Conservation (phyloP, 2,797 vertebrate species). For the Coregonus suidteri region DNA sequence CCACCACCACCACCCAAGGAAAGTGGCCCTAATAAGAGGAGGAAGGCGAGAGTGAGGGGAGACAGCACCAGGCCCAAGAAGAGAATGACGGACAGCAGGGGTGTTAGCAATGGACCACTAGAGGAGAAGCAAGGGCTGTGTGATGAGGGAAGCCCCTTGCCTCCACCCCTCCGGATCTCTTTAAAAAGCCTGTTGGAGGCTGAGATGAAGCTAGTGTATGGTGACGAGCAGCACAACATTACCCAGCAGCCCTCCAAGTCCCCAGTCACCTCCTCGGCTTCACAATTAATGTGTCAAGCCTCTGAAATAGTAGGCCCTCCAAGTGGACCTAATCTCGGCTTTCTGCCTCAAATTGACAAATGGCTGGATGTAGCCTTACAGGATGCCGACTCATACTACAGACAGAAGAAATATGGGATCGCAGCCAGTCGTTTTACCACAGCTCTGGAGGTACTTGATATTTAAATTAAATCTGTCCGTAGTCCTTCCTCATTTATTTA, state of each 20-base stretch:
- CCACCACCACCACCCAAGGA: background rate
- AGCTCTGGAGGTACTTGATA: slow-evolving; percentile 71
- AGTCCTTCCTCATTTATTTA: slow-evolving; percentile 5
- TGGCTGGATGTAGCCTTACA: slow-evolving; percentile 67
- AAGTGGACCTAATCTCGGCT: slow-evolving; percentile 45
- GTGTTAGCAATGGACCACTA: background rate
- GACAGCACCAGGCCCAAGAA: background rate
- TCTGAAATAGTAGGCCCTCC: slow-evolving; percentile 47
- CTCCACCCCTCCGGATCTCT: slow-evolving; percentile 39
- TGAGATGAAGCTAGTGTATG: slow-evolving; percentile 71
- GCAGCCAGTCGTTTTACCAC: slow-evolving; percentile 65
- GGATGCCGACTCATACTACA: slow-evolving; percentile 71
- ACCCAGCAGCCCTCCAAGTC: slow-evolving; percentile 18
- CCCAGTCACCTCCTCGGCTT: slow-evolving; percentile 49
- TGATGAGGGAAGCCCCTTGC: background rate
- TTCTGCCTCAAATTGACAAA: slow-evolving; percentile 67
- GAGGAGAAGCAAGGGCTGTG: background rate
- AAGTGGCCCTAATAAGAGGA: background rate
- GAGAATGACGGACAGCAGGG: background rate
- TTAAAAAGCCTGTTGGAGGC: slow-evolving; percentile 63
- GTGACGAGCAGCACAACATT: slow-evolving; percentile 65
- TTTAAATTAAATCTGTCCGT: slow-evolving; percentile 40
- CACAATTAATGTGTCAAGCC: slow-evolving; percentile 36
- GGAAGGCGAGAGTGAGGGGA: background rate
- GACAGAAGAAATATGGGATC: slow-evolving; percentile 65